Base-by-base conservation (phyloP, 2,797 vertebrate species). In the Morus bassanus region DNA sequence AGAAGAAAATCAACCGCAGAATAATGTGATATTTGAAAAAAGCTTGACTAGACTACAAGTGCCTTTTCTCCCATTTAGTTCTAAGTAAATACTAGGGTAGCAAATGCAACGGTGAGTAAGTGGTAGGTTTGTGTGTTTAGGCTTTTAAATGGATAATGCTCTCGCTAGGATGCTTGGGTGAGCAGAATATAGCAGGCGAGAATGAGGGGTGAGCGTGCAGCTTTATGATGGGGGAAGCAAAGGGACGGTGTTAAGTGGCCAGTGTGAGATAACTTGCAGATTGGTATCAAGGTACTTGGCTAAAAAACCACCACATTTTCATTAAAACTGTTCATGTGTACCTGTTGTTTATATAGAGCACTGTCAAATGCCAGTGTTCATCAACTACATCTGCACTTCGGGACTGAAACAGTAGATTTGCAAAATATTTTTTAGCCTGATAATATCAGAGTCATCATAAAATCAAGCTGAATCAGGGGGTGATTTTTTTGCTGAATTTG, bases 251-350 rank as follows among this genome's bases (percentile, higher is more conserved):
- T 3, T 51, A 35, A 33, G 35, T 67, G 64, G 19, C 31, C 76
- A 63, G 31, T 0, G 0, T 21, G 57, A 54, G 24, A 5, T 4
- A 69, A 61, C 33, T 89, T 67, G 35, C 6, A 73, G 67, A 31
- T 6, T 18, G 73, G 1, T 79, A 7, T 24, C 41, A 41, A 82
- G 39, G 18, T 84, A 19, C 23, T 85, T 83, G 10, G 23, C 54
- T 81, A 21, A 65, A 70, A 59, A 46, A 22, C 11, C 46, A 22
- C 46, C 6, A 4, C 12, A 2, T 6, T 87, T 86, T n/a, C 41
- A 23, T 61, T 43, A 25, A 23, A 63, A 31, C 18, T 7, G 35
- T 51, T 65, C 2, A 0, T 6, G 10, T 25, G 18, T 67, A 51
- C 23, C 51, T 76, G 12, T 41, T 90, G 27, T 63, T 86, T 54